Evolutionary conservation across 1,140 invertebrate species (phyloP).

Genomic region (Antheraea mylitta): DNA sequence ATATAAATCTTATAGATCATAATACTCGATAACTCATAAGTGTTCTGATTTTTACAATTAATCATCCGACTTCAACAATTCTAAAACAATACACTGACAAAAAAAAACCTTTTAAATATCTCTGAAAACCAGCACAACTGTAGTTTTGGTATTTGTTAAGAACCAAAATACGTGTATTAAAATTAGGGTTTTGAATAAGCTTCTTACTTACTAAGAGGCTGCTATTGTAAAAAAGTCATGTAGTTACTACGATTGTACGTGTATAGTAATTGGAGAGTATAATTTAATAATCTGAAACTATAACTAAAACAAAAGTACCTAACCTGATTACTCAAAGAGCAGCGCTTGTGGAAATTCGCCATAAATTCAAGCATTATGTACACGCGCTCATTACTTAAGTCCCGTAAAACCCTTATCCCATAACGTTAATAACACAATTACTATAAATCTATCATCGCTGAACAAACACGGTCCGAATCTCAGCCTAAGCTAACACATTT

Average conservation of each 20-base stretch:
- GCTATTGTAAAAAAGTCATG: neutral
- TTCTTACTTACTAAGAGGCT: no score
- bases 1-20: no score
- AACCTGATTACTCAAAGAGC: conserved; percentile 39
- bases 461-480: conserved; percentile 75
- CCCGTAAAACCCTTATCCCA: conserved; percentile 77
- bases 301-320: conserved; percentile 24
- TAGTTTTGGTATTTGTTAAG: no score
- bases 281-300: neutral
- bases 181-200: no score
- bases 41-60: no score
- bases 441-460: conserved; percentile 78
- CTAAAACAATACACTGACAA: no score
- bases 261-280: neutral
- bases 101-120: no score
- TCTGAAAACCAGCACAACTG: no score
- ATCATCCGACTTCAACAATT: no score
- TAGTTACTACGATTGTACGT: neutral
- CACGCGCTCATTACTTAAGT: conserved; percentile 75
- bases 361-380: conserved; percentile 73
- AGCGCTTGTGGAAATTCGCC: conserved; percentile 62
- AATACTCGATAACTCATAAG: no score
- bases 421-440: conserved; percentile 79
- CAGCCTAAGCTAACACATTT: conserved; percentile 78
- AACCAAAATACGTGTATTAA: no score